Percentiles rank a stretch among this genome's conserved stretches.
Conservation (phyloP, 2,113 vertebrate species). For the Spea bombifrons region DNA sequence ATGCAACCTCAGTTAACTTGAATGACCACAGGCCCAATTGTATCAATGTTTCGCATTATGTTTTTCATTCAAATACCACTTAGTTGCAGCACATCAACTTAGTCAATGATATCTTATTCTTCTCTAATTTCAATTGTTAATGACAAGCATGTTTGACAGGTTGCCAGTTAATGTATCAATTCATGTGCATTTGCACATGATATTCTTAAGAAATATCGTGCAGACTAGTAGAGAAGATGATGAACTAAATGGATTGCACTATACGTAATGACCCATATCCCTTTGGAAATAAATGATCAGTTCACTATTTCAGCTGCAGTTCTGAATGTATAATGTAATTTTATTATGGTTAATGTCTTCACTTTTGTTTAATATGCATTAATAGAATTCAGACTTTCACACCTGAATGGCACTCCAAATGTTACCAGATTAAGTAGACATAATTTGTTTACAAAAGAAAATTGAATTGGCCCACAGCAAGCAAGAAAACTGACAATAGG, state of each 20-base stretch:
- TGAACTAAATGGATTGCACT: constrained; percentile 68
- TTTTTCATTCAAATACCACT: constrained; percentile 49
- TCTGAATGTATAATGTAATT: constrained; percentile 59
- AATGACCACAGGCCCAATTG: too few species aligned
- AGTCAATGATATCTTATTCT: constrained; percentile 49
- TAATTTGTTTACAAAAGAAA: neutral
- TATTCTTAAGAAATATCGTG: constrained; percentile 66
- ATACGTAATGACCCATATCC: constrained; percentile 68
- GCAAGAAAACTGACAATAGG: too few species aligned
- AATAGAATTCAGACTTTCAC: constrained; percentile 10
- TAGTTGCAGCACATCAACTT: constrained; percentile 45
- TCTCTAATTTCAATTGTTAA: constrained; percentile 43
- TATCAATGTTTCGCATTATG: constrained; percentile 1
- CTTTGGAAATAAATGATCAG: constrained; percentile 60
- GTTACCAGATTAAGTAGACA: neutral
- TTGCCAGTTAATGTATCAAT: constrained; percentile 60
- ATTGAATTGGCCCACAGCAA: neutral
- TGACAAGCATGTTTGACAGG: constrained; percentile 55
- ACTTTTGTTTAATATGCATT: constrained; percentile 51
- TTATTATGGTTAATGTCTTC: constrained; percentile 57
- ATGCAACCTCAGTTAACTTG: too few species aligned
- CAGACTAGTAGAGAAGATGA: constrained; percentile 59
- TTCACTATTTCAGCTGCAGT: constrained; percentile 57
- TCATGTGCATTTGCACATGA: constrained; percentile 56
- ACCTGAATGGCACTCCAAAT: constrained; percentile 22